Base-by-base conservation (phyloP, 2,113 vertebrate species). In the Sapajus apella region DNA sequence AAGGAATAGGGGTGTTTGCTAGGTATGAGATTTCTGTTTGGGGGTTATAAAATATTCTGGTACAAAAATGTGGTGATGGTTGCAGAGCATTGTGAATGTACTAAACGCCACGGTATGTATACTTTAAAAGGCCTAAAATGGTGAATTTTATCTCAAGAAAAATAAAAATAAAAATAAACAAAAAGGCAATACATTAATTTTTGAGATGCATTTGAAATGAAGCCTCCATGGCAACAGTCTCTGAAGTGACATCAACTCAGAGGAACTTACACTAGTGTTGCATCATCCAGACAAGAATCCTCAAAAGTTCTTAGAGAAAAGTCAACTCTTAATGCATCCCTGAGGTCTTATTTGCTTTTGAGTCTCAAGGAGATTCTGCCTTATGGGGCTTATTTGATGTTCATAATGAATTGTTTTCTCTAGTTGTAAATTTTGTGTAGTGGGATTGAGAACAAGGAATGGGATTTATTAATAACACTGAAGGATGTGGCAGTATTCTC, bases 301-400 rank as follows among this genome's bases (percentile, higher is more conserved):
- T 85, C 72, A 73, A 81, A 77, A 76, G 68, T 72, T 95, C 56
- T 79, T 52, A 76, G 91, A 75, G 92, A 95, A 95, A 91, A 98
- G 68, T 87, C 73, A 97, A 95, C 97, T 97, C 96, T 95, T 96
- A 96, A 97, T 84, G 73, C 93, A 52, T 45, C 96, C 43, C 87
- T 8, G 55, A 70, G 92, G 87, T 61, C 70, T 96, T 64, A 70
- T 61, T 95, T 89, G 70, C 79, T 73, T 30, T 45, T 80, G 7
- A 87, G n/a, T 87, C 80, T 75, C 58, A 82, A 93, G 58, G 79
- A 82, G n/a, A 70, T 14, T 30, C 50, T 86, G 58, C 30, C 95
- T 86, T 56, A 7, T 75, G 87, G 95, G 96, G 18, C 82, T 90
- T 93, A 84, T 93, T 95, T 84, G 75, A 93, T 90, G 79, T 94